These are phyloP conservation scores for Cinara cedri DNA, from an alignment of 2,888 invertebrate species.

Conservation along the genomic window DNA sequence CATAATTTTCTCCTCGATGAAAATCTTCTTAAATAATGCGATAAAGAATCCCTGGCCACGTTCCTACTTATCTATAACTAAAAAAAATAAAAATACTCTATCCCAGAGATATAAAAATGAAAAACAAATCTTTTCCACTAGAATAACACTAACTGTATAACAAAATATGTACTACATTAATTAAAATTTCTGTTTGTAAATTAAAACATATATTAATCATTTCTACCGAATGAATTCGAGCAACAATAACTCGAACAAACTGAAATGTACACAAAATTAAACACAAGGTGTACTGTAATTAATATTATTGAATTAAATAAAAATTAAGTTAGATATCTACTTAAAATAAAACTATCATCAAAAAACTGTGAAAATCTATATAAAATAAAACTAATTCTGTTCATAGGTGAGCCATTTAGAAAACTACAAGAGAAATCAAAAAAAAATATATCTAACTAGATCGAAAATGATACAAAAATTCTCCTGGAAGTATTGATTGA, in stretches of 20 bases:
- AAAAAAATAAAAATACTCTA: not conserved
- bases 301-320: not conserved
- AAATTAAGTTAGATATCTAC: not conserved
- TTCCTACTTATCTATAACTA: no score
- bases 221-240: not conserved
- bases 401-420: no score
- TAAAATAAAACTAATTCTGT: no score
- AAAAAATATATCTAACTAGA: no score
- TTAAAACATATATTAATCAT: conserved; percentile 33
- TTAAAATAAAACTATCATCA: not conserved
- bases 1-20: no score
- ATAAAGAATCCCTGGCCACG: no score
- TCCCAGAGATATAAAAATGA: not conserved
- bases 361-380: not conserved
- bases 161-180: conserved; percentile 12
- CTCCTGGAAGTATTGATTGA: no score
- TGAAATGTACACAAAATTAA: not conserved
- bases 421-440: no score
- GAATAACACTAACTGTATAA: not conserved
- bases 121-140: not conserved
- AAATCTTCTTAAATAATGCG: no score
- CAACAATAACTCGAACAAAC: conserved; percentile 1
- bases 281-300: not conserved
- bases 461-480: no score
- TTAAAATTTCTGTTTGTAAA: conserved; percentile 23